Base-by-base conservation (phyloP, 2,113 vertebrate species). In the Larimichthys crocea region DNA sequence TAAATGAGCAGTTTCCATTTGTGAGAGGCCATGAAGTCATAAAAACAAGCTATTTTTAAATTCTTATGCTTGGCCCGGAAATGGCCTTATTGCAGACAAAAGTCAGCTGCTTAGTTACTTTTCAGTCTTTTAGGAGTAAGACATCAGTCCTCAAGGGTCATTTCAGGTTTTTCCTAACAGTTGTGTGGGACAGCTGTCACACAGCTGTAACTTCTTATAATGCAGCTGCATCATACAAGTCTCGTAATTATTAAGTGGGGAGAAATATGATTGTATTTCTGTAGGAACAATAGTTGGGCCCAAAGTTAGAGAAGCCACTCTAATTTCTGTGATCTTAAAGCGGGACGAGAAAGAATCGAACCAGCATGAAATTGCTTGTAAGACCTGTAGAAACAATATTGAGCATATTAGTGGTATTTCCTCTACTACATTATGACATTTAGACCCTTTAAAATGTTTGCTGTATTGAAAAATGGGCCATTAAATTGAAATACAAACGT, bases 31-130 rank as follows among this genome's bases (percentile, higher is more conserved):
- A 76, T 77, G 80, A 78, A 88, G 83, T 90, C 89, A 88, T 92
- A 79, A 91, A 92, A 90, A 85, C 88, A 87, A 87, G 87, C 87
- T 91, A 91, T 93, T 92, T 93, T 91, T 91, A 89, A 85, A 92
- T 85, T 73, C 46, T 80, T 46, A 65, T 69, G 77, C 82, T 64
- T 72, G 65, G 61, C 61, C 77, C 8, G 84, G 85, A 91, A 83
- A 89, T 82, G 74, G 70, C 60, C 60, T 70, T 26, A 74, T 91
- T 82, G 63, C 55, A 86, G 29, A 73, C 24, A 70, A 82, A 84
- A 79, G 80, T 79, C 61, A 55, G 24, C 55, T 53, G 29, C 71
- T 69, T 2, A 7, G 55, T 57, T 65, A 24, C 63, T 68, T 73
- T 68, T 65, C 74, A 57, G 10, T 76, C 56, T 76, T 83, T 52